Evolutionary conservation across 1,140 invertebrate genomes (phyloP).

Genomic region (Drosophila bifasciata): DNA sequence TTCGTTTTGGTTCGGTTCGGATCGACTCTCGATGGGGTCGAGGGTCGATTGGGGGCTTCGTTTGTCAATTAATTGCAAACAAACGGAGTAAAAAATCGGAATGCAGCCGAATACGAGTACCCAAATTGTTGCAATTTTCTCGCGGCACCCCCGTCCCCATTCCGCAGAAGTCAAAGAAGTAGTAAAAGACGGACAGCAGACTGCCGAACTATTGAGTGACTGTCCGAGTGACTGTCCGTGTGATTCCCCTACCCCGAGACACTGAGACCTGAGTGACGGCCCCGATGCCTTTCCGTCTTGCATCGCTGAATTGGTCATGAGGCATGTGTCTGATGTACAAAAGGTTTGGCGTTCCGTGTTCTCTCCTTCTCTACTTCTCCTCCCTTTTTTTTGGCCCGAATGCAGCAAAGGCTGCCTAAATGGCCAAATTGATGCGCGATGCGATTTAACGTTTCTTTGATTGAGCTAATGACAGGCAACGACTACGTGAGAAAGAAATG

Average conservation of each 20-base stretch:
- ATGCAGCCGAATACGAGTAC: conserved; percentile 42
- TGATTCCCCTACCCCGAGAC: conserved; percentile 3
- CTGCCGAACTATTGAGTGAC: conserved; percentile 78
- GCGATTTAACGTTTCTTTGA: conserved; percentile 79
- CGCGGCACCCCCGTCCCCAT: conserved; percentile 50
- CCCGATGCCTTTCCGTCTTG: conserved; percentile 68
- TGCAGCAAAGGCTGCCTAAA: conserved; percentile 54
- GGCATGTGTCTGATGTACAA: conserved; percentile 48
- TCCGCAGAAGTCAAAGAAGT: conserved; percentile 27
- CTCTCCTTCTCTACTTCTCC: no score
- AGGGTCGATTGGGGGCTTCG: conserved; percentile 49
- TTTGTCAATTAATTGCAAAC: conserved; percentile 80
- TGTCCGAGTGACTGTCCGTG: conserved; percentile 39
- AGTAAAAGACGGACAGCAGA: conserved; percentile 58
- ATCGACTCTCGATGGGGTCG: conserved; percentile 34
- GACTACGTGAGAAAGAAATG: conserved; percentile 83
- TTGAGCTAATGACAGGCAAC: conserved; percentile 80
- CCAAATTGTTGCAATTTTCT: conserved; percentile 81
- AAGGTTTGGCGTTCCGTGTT: not conserved
- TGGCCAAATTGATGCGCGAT: conserved; percentile 75
- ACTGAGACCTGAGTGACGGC: conserved; percentile 44
- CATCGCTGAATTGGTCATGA: conserved; percentile 64
- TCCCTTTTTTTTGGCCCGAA: conserved; percentile 52
- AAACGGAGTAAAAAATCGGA: conserved; percentile 55
- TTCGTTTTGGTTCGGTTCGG: not conserved